Conservation (phyloP, 30 jellyfish, hydroid and myxozoan species). For the Morbakka virulenta region DNA sequence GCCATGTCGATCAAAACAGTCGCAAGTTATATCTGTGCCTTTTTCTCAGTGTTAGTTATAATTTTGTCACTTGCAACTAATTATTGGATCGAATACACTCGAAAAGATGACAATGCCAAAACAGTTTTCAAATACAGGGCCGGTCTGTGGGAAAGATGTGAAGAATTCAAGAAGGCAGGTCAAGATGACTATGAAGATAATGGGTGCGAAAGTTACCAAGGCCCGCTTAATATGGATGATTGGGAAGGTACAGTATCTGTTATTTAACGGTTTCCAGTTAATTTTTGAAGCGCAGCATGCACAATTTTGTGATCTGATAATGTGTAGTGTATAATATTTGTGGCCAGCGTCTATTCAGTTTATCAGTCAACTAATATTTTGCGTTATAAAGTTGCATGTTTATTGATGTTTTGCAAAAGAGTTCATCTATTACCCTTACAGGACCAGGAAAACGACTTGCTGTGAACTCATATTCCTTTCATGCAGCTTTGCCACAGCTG, state of each 20-base stretch:
- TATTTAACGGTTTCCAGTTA: too few relatives aligned
- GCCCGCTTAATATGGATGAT: not conserved
- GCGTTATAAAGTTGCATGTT: too few relatives aligned
- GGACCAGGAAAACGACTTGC: too few relatives aligned
- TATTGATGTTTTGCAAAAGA: too few relatives aligned
- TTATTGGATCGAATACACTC: conserved; percentile 82
- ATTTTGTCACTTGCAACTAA: conserved; percentile 80
- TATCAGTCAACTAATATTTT: too few relatives aligned
- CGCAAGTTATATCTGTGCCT: conserved; percentile 74
- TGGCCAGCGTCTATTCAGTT: too few relatives aligned
- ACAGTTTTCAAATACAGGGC: conserved; percentile 25
- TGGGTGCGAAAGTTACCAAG: not conserved
- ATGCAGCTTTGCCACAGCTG: too few relatives aligned
- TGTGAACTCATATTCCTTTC: too few relatives aligned
- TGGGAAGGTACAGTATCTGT: not conserved
- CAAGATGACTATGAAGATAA: conserved; percentile 35
- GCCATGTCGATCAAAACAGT: conserved; percentile 80
- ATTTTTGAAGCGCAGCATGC: too few relatives aligned
- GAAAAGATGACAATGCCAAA: conserved; percentile 5
- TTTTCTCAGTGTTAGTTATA: conserved; percentile 67
- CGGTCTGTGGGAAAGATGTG: conserved; percentile 59
- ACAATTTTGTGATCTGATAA: too few relatives aligned
- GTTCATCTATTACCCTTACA: too few relatives aligned
- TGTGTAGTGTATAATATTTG: too few relatives aligned
- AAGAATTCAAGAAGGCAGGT: conserved; percentile 19